A percentile compares a stretch with the other conserved stretches of the same genome.
These are phyloP conservation scores for Rhabditophanes sp. DNA, from an alignment of 2,888 invertebrate species.

Conservation along the genomic window DNA sequence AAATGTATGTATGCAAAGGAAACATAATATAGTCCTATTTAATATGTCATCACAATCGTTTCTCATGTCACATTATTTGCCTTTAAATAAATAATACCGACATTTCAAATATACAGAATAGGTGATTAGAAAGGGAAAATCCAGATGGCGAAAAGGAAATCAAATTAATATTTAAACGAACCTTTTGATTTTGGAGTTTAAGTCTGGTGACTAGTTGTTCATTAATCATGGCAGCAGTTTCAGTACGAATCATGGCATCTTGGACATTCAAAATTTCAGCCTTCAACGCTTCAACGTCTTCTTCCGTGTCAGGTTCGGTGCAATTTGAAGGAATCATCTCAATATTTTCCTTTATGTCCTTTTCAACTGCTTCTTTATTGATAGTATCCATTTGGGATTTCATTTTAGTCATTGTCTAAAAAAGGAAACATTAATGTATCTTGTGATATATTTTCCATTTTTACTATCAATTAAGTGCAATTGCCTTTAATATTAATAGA, in stretches of 20 bases:
- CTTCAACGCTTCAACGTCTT: slow-evolving; percentile 13
- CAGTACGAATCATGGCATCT: slow-evolving; percentile 15
- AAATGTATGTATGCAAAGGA: too few species aligned
- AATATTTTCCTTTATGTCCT: slow-evolving; percentile 7
- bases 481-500: too few species aligned
- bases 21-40: too few species aligned
- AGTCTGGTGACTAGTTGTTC: slow-evolving; percentile 19
- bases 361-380: slow-evolving; percentile 4
- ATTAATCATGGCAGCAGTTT: slow-evolving; percentile 19
- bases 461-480: too few species aligned
- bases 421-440: too few species aligned
- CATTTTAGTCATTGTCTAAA: slow-evolving; percentile 2
- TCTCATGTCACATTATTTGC: too few species aligned
- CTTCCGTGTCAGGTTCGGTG: slow-evolving; percentile 2
- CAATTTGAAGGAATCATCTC: not conserved
- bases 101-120: too few species aligned
- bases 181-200: slow-evolving; percentile 21
- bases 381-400: not conserved
- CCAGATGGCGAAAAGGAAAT: too few species aligned
- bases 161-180: slow-evolving; percentile 3
- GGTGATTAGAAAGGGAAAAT: too few species aligned
- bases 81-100: too few species aligned
- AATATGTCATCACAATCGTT: too few species aligned
- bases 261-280: slow-evolving; percentile 14
- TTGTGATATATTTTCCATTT: too few species aligned